Evolutionary conservation across 2,888 invertebrate genomes (phyloP).

Genomic region (Tetragnatha montana): DNA sequence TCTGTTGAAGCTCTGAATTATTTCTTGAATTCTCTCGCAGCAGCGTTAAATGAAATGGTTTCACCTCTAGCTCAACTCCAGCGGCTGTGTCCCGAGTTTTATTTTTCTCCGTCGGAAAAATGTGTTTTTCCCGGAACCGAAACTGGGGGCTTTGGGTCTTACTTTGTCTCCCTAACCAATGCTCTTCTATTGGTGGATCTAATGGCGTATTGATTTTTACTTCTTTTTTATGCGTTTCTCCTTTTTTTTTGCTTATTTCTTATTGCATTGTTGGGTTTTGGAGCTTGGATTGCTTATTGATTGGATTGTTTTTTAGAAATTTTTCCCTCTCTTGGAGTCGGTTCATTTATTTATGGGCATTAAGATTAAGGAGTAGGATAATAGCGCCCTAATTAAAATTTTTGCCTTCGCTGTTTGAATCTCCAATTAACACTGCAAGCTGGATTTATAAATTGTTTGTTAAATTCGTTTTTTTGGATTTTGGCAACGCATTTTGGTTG

Average conservation of each 20-base stretch:
- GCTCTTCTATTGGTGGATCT: slow-evolving; percentile 1
- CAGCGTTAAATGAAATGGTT: background rate
- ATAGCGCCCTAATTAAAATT: background rate
- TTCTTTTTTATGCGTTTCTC: background rate
- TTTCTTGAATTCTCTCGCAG: too few species aligned
- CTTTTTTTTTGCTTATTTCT: background rate
- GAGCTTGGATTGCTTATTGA: background rate
- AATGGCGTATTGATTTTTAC: background rate
- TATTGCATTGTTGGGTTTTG: background rate
- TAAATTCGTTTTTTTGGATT: background rate
- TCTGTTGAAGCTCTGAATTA: too few species aligned
- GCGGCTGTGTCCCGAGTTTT: background rate
- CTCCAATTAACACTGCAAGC: background rate
- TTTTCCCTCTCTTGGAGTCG: background rate
- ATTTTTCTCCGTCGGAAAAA: background rate
- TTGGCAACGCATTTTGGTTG: too few species aligned
- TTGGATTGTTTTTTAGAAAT: background rate
- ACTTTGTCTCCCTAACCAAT: background rate
- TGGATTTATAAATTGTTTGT: background rate
- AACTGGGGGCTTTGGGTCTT: background rate
- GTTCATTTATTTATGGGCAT: background rate
- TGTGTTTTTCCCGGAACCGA: background rate
- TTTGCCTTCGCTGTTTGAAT: background rate
- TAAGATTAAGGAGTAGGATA: background rate
- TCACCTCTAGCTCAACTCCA: background rate